Evolutionary conservation across 2,113 vertebrate genomes (phyloP).

Genomic region (Otocyon megalotis): DNA sequence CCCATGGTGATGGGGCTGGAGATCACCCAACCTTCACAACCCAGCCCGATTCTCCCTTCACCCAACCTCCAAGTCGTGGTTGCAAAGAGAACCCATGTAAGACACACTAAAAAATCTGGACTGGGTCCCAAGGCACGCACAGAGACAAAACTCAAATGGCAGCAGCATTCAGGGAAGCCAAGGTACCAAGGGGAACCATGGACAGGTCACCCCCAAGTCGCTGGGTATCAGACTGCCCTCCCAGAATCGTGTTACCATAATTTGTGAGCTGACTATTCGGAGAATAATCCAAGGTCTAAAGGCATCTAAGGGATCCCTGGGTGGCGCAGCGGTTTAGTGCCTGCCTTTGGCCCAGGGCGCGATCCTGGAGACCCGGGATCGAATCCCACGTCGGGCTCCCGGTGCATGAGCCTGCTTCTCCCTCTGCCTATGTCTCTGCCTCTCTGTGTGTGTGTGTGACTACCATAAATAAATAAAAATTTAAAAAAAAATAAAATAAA

Average conservation of each 20-base stretch:
- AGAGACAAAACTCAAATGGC: not conserved
- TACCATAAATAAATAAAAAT: too few species aligned
- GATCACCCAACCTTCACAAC: not conserved
- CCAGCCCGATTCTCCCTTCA: not conserved
- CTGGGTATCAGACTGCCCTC: fast-evolving
- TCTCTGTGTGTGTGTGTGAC: too few species aligned
- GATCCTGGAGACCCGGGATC: too few species aligned
- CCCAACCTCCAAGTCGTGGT: not conserved
- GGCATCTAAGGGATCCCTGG: too few species aligned
- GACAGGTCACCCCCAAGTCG: not conserved
- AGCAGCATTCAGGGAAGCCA: not conserved
- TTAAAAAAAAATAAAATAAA: too few species aligned
- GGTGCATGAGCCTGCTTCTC: too few species aligned
- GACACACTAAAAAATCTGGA: not conserved
- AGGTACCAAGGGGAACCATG: not conserved
- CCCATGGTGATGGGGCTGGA: not conserved
- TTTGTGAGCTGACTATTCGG: fast-evolving
- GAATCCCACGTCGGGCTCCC: too few species aligned
- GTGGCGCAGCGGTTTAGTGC: too few species aligned
- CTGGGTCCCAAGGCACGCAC: not conserved
- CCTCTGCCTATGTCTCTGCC: too few species aligned
- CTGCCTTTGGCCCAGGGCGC: too few species aligned
- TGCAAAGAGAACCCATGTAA: not conserved
- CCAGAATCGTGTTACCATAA: not conserved
- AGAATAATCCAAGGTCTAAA: not conserved